Evolutionary conservation across 2,888 invertebrate species (phyloP).

Genomic region (Diadromus collaris): DNA sequence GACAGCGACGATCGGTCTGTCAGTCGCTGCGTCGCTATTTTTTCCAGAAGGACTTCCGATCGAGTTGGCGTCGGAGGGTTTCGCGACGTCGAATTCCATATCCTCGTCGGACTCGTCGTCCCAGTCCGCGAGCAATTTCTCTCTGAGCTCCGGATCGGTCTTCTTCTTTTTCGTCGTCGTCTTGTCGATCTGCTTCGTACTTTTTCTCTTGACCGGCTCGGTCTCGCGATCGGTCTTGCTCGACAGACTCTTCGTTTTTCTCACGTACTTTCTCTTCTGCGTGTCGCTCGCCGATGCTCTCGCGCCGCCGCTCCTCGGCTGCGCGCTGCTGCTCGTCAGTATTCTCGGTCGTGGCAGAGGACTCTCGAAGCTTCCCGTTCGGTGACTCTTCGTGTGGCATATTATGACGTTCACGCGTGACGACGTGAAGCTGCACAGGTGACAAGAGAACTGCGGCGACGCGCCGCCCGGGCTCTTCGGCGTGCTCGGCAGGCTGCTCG

Average conservation of each 20-base stretch:
- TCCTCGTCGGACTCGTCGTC: conserved; percentile 84
- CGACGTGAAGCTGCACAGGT: conserved; percentile 85
- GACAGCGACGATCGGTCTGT: conserved; percentile 22
- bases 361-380: conserved; percentile 78
- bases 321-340: conserved; percentile 56
- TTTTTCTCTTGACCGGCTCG: conserved; percentile 76
- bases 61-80: conserved; percentile 63
- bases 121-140: conserved; percentile 89
- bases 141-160: conserved; percentile 85
- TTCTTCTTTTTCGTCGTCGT: conserved; percentile 80
- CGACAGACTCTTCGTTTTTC: conserved; percentile 78
- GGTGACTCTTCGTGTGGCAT: conserved; percentile 87
- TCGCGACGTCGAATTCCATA: conserved; percentile 69
- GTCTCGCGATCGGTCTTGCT: conserved; percentile 72
- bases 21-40: conserved; percentile 22
- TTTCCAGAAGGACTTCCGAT: conserved; percentile 52
- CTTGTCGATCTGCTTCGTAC: conserved; percentile 73
- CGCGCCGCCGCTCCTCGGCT: conserved; percentile 60
- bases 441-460: conserved; percentile 82
- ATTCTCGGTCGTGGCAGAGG: conserved; percentile 67
- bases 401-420: conserved; percentile 88
- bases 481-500: conserved; percentile 70
- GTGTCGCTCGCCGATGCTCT: conserved; percentile 53
- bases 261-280: conserved; percentile 79
- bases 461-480: conserved; percentile 65